A percentile compares a stretch with the other conserved stretches of the same genome.
Evolutionary conservation across 2,888 invertebrate species (phyloP).

Genomic region (Calephelis perditalis): DNA sequence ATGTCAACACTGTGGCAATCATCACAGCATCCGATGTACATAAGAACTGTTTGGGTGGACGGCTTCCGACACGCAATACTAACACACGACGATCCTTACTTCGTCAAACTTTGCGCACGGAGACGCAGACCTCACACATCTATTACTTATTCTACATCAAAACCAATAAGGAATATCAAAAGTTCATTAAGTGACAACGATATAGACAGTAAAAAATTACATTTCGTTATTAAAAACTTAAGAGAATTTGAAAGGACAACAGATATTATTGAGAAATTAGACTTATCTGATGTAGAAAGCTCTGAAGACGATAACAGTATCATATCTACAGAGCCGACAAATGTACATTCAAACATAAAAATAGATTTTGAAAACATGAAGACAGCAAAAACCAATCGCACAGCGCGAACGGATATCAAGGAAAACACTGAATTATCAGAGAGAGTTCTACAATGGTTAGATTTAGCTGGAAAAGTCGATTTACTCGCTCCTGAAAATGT

Average conservation of each 20-base stretch:
- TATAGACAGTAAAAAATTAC: slow-evolving; percentile 46
- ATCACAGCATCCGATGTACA: slow-evolving; percentile 79
- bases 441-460: slow-evolving; percentile 88
- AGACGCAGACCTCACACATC: slow-evolving; percentile 56
- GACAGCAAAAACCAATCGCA: slow-evolving; percentile 54
- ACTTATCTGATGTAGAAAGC: slow-evolving; percentile 52
- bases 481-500: slow-evolving; percentile 53
- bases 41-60: slow-evolving; percentile 83
- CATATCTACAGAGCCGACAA: slow-evolving; percentile 48
- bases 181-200: slow-evolving; percentile 48
- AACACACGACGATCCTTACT: slow-evolving; percentile 79
- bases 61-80: slow-evolving; percentile 84
- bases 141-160: slow-evolving; percentile 39
- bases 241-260: slow-evolving; percentile 37
- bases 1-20: slow-evolving; percentile 81
- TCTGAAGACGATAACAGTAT: slow-evolving; percentile 50
- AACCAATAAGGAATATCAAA: slow-evolving; percentile 29
- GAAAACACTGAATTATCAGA: slow-evolving; percentile 78
- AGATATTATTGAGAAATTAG: slow-evolving; percentile 45
- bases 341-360: slow-evolving; percentile 42
- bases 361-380: slow-evolving; percentile 51
- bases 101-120: slow-evolving; percentile 44
- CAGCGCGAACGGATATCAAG: slow-evolving; percentile 49
- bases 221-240: slow-evolving; percentile 52
- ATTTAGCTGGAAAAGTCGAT: slow-evolving; percentile 82